phyloP scores from a whole-genome alignment of 2,888 invertebrate species.

The Agrilus cyanescens region DNA sequence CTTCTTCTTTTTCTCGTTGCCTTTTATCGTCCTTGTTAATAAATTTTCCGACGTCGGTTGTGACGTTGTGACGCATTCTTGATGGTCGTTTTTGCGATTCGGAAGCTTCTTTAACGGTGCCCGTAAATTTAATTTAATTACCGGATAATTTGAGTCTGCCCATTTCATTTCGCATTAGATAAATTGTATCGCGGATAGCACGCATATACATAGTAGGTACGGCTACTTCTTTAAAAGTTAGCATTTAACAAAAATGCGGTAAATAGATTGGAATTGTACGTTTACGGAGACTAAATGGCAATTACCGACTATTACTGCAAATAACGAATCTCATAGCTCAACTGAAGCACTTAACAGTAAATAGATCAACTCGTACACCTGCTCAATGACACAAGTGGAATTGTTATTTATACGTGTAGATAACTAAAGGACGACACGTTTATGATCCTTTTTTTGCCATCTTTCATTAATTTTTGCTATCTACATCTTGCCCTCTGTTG shows the following conservation, averaged over 20 bases:
- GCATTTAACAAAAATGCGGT: conserved; percentile 32
- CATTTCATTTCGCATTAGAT: conserved; percentile 16
- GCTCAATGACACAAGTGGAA: conserved; percentile 11
- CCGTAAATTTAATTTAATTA: conserved; percentile 12
- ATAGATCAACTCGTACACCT: conserved; percentile 23
- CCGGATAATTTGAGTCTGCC: conserved; percentile 7
- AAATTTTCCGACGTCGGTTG: too few relatives aligned
- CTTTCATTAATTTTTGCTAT: neutral
- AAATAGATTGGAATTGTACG: conserved; percentile 29
- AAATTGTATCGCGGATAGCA: conserved; percentile 15
- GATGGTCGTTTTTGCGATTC: neutral
- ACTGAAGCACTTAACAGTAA: conserved; percentile 26
- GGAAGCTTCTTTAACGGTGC: too few relatives aligned
- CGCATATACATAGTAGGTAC: conserved; percentile 1
- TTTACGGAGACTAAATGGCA: conserved; percentile 26
- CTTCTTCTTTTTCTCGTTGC: too few relatives aligned
- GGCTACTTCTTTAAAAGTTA: conserved; percentile 19
- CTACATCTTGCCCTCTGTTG: too few relatives aligned
- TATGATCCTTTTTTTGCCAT: neutral
- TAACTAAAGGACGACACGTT: neutral
- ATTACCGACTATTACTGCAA: conserved; percentile 30
- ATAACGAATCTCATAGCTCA: conserved; percentile 25
- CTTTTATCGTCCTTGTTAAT: too few relatives aligned
- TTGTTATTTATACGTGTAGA: conserved; percentile 5
- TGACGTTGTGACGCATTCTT: too few relatives aligned